A percentile compares a stretch with the other conserved stretches of the same genome.
These are phyloP conservation scores for Samia ricini DNA, from an alignment of 1,140 invertebrate species.

Conservation along the genomic window DNA sequence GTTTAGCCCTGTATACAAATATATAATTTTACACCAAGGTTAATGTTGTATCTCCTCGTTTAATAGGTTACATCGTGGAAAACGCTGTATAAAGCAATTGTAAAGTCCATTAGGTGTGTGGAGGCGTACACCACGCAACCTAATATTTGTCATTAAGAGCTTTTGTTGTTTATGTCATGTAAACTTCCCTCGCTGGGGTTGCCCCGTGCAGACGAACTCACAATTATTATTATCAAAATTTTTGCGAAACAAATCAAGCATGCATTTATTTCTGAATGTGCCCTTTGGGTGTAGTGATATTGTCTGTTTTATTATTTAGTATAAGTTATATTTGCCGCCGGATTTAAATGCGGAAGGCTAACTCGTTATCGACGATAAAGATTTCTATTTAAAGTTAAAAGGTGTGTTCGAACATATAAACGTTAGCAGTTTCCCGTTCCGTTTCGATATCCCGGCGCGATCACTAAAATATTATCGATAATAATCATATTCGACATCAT, in stretches of 20 bases:
- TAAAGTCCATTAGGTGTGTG: conserved; percentile 60
- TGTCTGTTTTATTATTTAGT: conserved; percentile 21
- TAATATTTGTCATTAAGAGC: conserved; percentile 69
- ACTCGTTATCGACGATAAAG: conserved; percentile 3
- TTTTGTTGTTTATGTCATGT: conserved; percentile 54
- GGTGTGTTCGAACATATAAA: conserved; percentile 23
- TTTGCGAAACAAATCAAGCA: conserved; percentile 40
- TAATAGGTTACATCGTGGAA: conserved; percentile 45
- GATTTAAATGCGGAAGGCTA: not conserved
- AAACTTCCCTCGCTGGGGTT: conserved; percentile 46
- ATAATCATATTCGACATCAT: conserved; percentile 60
- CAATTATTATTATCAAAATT: conserved; percentile 65
- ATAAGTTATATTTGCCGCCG: not conserved
- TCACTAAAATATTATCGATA: conserved; percentile 61
- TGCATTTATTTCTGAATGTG: conserved; percentile 35
- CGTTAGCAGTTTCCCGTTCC: conserved; percentile 39
- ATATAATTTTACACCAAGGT: conserved; percentile 27
- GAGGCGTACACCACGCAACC: conserved; percentile 43
- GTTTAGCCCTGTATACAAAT: not conserved
- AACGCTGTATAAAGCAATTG: conserved; percentile 53
- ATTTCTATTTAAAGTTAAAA: conserved; percentile 19
- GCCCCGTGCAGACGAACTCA: conserved; percentile 41
- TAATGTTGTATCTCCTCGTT: conserved; percentile 35
- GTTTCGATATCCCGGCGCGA: conserved; percentile 42
- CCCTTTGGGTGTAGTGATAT: conserved; percentile 49